A percentile compares a stretch with the other conserved stretches of the same genome.
These are phyloP conservation scores for Hemistola chrysoprasaria DNA, from an alignment of 2,888 invertebrate genomes.

Conservation along the genomic window DNA sequence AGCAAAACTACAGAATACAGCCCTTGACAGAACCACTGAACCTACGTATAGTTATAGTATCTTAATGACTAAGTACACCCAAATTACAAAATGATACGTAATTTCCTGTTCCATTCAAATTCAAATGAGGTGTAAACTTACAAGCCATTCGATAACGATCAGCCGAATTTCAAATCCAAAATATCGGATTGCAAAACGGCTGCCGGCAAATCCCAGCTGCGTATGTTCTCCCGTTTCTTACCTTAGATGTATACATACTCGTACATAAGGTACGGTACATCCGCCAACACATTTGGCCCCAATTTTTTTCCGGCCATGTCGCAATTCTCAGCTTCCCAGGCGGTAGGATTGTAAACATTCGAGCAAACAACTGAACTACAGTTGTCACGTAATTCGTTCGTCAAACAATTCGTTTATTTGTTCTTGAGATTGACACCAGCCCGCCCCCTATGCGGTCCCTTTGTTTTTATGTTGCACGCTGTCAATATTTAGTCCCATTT, in stretches of 20 bases:
- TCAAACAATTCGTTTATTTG: constrained; percentile 72
- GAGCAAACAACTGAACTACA: constrained; percentile 56
- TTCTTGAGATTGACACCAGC: constrained; percentile 74
- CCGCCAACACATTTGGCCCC: constrained; percentile 41
- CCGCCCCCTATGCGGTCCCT: constrained; percentile 63
- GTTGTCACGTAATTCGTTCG: constrained; percentile 77
- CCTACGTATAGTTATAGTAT: no score
- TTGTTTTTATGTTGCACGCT: constrained; percentile 72
- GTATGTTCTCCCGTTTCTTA: constrained; percentile 30
- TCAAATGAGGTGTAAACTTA: constrained; percentile 12
- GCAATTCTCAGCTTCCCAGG: constrained; percentile 48
- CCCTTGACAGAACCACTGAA: no score
- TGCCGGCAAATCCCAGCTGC: constrained; percentile 39
- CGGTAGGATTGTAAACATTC: constrained; percentile 51
- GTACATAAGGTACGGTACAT: constrained; percentile 29
- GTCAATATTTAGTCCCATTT: constrained; percentile 78
- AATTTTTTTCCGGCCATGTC: constrained; percentile 45
- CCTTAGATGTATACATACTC: no score
- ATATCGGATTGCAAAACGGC: constrained; percentile 31
- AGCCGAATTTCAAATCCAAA: constrained; percentile 4
- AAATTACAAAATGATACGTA: constrained; percentile 3
- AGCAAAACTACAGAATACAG: no score
- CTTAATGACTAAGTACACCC: no score
- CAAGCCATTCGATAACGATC: constrained; percentile 20
- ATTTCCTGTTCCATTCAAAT: constrained; percentile 4